Percentiles rank a stretch among this genome's conserved stretches.
Evolutionary conservation across 2,888 invertebrate species (phyloP).

Genomic region (Tanaodytes sp.): DNA sequence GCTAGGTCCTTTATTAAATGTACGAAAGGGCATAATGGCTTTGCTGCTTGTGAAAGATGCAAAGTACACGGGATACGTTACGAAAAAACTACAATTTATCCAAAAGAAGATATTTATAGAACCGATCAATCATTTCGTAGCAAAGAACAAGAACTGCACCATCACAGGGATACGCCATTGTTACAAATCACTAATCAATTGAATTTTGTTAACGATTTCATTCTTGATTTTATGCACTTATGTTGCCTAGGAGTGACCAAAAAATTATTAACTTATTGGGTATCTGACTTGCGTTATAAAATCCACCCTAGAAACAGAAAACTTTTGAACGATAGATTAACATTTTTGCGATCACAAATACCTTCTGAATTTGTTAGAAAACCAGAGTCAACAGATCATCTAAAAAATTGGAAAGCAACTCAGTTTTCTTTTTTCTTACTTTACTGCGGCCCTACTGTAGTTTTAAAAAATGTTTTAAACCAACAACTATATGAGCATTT

Average conservation of each 20-base stretch:
- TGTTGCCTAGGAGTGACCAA: slow-evolving; percentile 19
- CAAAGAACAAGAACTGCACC: neutral
- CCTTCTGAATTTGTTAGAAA: slow-evolving; percentile 58
- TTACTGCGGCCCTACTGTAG: slow-evolving; percentile 57
- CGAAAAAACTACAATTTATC: neutral
- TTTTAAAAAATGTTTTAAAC: slow-evolving; percentile 29
- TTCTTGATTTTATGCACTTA: slow-evolving; percentile 3
- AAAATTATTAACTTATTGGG: slow-evolving; percentile 27
- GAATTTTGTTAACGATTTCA: slow-evolving; percentile 1
- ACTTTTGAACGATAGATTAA: slow-evolving; percentile 21
- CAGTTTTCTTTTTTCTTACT: slow-evolving; percentile 54
- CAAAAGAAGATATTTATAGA: neutral
- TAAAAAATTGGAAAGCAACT: slow-evolving; percentile 56
- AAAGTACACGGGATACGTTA: no score
- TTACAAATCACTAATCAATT: neutral
- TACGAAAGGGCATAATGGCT: no score
- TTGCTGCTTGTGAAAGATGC: no score
- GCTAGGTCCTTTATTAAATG: neutral
- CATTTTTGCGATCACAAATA: slow-evolving; percentile 26
- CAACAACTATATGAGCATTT: slow-evolving; percentile 42
- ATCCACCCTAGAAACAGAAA: neutral
- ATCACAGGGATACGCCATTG: neutral
- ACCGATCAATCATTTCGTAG: neutral
- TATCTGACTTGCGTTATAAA: slow-evolving; percentile 6
- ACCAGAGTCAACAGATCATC: slow-evolving; percentile 35